Evolutionary conservation across 2,888 invertebrate species (phyloP), one percentile per base, ranked within the genome.

Genomic region (Dendrolimus houi): DNA sequence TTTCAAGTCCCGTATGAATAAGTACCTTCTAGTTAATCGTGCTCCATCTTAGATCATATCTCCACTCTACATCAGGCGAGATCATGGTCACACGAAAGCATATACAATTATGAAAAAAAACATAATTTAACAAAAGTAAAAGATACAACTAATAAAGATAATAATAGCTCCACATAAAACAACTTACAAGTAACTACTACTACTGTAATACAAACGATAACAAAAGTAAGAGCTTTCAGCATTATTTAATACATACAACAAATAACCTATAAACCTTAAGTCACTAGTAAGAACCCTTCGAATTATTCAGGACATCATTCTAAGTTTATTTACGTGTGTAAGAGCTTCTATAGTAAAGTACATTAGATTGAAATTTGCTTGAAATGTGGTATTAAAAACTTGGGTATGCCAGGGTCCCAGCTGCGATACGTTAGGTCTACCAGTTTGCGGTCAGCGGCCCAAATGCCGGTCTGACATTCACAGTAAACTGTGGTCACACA

Each of bases 381-480:
- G 47, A 12, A 47, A 2, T 47, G 47, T 47, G 9, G 47, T 8
- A 29, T 47, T 47, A 47, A 10, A 47, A 47, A 47, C 9, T 47
- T 47, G 47, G 47, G 47, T 47, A 12, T 52, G 55, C 8, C 29
- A 58, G 65, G 69, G 83, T 66, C 82, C 65, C 84, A 84, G 79
- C 82, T 84, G 85, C 60, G 74, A 74, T 71, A 69, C 68, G 70
- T 74, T 77, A 74, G 79, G 77, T 72, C 75, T 72, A 76, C 75
- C 71, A 75, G 74, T 81, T 83, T 82, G 84, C 68, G 85, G 84
- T 81, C 65, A 68, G 65, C 70, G 67, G 75, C 73, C 81, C 81
- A 81, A 83, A 83, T 47, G 47, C 79, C 79, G 74, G 68, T 67
- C 66, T 70, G 69, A 69, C 75, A 67, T 66, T 64, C 69, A 64